Conservation (phyloP, 2,113 vertebrate species). For the Barnardius zonarius region DNA sequence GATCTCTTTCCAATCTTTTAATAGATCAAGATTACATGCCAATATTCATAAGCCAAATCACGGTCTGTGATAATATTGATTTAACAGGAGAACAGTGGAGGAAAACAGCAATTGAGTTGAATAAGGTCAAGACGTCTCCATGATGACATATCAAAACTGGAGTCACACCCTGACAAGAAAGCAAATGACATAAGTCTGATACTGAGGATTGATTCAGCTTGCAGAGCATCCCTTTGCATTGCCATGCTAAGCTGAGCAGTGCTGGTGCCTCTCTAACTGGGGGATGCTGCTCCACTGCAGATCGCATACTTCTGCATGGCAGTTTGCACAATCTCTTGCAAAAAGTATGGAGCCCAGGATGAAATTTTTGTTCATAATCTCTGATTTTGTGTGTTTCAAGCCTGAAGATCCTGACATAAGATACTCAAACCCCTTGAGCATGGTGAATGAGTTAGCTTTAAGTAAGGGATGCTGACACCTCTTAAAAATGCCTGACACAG, state of each 20-base stretch:
- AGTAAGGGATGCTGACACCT: not conserved
- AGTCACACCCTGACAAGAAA: not conserved
- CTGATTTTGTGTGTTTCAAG: not conserved
- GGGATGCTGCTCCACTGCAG: not conserved
- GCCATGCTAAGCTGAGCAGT: not conserved
- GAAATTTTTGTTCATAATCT: not conserved
- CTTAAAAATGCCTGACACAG: not conserved
- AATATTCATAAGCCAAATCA: not conserved
- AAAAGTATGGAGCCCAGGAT: not conserved
- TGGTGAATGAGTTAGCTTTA: not conserved
- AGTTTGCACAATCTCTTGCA: not conserved
- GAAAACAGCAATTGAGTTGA: not conserved
- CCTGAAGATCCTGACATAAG: not conserved
- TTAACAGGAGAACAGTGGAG: not conserved
- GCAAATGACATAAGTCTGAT: not conserved
- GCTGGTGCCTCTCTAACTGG: not conserved
- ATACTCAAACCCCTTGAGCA: not conserved
- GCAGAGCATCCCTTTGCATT: not conserved
- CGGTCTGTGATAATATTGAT: not conserved
- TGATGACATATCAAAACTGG: not conserved
- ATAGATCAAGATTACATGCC: not conserved
- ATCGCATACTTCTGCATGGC: not conserved
- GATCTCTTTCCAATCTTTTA: not conserved
- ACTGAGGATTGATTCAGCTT: not conserved
- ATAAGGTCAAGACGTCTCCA: not conserved